These are phyloP conservation scores for Nematopogon swammerdamellus DNA, from an alignment of 2,888 invertebrate species.

Conservation along the genomic window DNA sequence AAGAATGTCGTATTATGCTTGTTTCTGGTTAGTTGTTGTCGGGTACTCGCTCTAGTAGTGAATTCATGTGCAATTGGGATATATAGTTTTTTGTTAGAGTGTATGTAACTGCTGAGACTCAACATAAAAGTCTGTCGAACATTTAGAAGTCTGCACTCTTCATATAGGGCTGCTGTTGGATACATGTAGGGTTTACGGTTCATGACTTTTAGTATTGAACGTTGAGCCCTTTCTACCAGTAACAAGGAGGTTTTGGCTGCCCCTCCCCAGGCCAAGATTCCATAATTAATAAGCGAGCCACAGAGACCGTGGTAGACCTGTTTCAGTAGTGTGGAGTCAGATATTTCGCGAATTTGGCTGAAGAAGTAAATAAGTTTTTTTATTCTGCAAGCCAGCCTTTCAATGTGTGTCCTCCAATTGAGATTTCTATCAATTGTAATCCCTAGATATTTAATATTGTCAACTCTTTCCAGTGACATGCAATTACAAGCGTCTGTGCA, in stretches of 20 bases:
- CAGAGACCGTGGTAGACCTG: neutral
- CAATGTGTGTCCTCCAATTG: neutral
- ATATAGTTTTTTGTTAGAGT: no score
- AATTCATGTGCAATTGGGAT: no score
- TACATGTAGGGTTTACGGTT: neutral
- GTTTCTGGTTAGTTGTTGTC: no score
- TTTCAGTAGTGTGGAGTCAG: neutral
- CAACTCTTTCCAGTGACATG: neutral
- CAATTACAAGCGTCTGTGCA: neutral
- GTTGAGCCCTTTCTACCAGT: neutral
- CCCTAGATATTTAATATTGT: neutral
- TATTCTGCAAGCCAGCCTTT: neutral
- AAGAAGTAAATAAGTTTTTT: constrained; percentile 1
- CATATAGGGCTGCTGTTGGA: neutral
- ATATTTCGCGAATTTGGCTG: neutral
- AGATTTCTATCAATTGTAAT: neutral
- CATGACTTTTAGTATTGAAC: neutral
- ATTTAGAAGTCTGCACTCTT: neutral
- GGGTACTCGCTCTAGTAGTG: no score
- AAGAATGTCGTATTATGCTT: no score
- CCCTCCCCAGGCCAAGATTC: neutral
- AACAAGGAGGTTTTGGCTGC: neutral
- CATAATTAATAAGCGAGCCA: neutral
- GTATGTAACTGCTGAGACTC: no score
- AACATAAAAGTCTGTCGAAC: neutral